A percentile compares a stretch with the other conserved stretches of the same genome.
phyloP scores from a whole-genome alignment of 2,113 vertebrate species.

The Salminus brasiliensis region DNA sequence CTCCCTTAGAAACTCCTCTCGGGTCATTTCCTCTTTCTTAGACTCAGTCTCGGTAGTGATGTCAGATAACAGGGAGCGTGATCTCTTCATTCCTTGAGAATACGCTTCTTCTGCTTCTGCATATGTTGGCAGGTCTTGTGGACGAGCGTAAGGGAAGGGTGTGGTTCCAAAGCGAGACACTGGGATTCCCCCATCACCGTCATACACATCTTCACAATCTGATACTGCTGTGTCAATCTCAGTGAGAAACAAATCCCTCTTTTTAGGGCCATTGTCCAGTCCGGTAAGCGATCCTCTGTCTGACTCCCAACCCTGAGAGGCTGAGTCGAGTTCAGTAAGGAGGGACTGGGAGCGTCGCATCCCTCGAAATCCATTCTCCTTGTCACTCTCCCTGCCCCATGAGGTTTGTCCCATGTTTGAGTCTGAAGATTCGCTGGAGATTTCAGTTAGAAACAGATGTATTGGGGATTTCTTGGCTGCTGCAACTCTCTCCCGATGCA shows the following conservation, averaged over 20 bases:
- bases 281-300: conserved; percentile 51
- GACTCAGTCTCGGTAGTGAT: conserved; percentile 61
- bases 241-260: conserved; percentile 78
- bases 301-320: conserved; percentile 59
- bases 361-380: conserved; percentile 63
- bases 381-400: conserved; percentile 58
- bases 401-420: conserved; percentile 60
- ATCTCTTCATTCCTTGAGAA: conserved; percentile 71
- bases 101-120: conserved; percentile 70
- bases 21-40: conserved; percentile 68
- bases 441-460: conserved; percentile 80
- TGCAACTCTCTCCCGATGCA: conserved; percentile 67
- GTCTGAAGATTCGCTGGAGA: conserved; percentile 71
- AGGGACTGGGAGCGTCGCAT: conserved; percentile 75
- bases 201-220: conserved; percentile 60
- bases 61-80: conserved; percentile 71
- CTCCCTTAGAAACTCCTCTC: conserved; percentile 77
- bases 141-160: conserved; percentile 62
- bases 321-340: conserved; percentile 72
- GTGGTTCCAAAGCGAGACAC: conserved; percentile 72
- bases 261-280: conserved; percentile 42
- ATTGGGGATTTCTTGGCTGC: conserved; percentile 76
- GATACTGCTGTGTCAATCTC: conserved; percentile 73
- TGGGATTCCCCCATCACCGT: conserved; percentile 62
- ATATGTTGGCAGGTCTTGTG: conserved; percentile 64